Conservation (phyloP, 2,797 vertebrate genomes). For the Echiichthys vipera region DNA sequence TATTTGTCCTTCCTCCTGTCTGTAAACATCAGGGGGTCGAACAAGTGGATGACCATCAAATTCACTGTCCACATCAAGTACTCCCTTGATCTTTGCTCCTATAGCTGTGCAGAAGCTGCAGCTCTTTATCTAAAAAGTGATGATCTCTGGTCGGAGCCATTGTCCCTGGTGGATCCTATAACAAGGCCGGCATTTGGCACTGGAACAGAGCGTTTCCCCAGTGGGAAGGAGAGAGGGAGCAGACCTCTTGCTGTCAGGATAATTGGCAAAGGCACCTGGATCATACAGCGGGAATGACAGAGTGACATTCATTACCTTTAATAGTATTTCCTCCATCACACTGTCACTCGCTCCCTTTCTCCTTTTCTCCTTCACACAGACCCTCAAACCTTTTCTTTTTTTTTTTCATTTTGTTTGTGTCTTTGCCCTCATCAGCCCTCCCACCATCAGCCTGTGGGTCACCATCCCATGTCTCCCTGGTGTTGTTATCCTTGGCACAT, state of each 20-base stretch:
- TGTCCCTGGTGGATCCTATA: constrained; percentile 58
- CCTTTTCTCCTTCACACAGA: constrained; percentile 1
- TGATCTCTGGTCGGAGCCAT: constrained; percentile 51
- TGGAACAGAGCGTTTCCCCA: constrained; percentile 52
- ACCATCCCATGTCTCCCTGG: constrained; percentile 50
- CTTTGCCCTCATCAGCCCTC: constrained; percentile 58
- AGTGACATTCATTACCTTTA: constrained; percentile 82
- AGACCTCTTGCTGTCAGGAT: constrained; percentile 76
- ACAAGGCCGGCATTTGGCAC: constrained; percentile 68
- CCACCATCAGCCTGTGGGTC: constrained; percentile 49
- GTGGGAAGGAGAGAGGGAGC: constrained; percentile 61
- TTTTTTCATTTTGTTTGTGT: constrained; percentile 52
- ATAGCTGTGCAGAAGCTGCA: constrained; percentile 35
- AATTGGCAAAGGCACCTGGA: constrained; percentile 81
- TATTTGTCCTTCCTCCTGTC: constrained; percentile 15
- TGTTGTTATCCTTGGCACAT: constrained; percentile 76
- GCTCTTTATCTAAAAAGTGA: constrained; percentile 62
- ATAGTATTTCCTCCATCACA: constrained; percentile 71
- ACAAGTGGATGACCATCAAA: constrained; percentile 27
- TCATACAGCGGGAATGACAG: constrained; percentile 71
- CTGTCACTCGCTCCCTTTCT: constrained; percentile 46
- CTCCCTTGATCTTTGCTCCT: constrained; percentile 28
- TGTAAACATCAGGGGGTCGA: constrained; percentile 16
- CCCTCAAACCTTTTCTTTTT: neutral
- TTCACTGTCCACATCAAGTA: constrained; percentile 24